phyloP scores from a whole-genome alignment of 2,113 vertebrate species.

The Tupaia tana region DNA sequence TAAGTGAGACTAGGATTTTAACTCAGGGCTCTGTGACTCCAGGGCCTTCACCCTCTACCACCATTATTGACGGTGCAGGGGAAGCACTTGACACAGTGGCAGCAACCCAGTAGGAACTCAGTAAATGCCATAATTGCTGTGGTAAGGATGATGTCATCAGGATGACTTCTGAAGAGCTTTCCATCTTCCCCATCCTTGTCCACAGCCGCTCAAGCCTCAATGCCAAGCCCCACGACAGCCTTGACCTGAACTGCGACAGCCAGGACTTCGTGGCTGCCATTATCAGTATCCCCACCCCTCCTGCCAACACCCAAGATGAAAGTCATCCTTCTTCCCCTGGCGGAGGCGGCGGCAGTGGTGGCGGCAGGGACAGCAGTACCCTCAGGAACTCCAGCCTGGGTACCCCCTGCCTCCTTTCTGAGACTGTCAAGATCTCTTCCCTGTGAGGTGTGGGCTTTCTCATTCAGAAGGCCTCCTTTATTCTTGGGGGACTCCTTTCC shows the following conservation, averaged over 20 bases:
- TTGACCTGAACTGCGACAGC: constrained; percentile 93
- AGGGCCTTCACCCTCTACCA: background rate
- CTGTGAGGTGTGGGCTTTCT: constrained; percentile 85
- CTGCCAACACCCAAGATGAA: constrained; percentile 93
- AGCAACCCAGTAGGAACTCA: background rate
- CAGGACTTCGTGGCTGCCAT: constrained; percentile 92
- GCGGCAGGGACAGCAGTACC: constrained; percentile 77
- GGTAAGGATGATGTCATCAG: background rate
- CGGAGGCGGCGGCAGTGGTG: constrained; percentile 52
- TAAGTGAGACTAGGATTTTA: background rate
- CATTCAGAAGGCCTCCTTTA: constrained; percentile 48
- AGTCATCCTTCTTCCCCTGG: constrained; percentile 89
- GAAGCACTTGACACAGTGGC: background rate
- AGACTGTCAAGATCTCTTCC: constrained; percentile 93
- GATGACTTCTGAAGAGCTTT: constrained; percentile 59
- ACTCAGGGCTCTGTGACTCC: background rate
- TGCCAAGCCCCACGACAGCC: constrained; percentile 87
- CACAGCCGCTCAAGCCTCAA: constrained; percentile 94
- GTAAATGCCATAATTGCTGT: background rate
- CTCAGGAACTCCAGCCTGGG: constrained; percentile 89
- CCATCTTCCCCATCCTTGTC: constrained; percentile 51
- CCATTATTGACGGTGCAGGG: background rate
- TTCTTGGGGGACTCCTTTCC: constrained; percentile 67
- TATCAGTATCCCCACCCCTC: constrained; percentile 95
- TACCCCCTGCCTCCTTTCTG: constrained; percentile 87